A percentile compares a stretch with the other conserved stretches of the same genome.
phyloP scores from a whole-genome alignment of 2,888 invertebrate genomes.

The Leptothorax acervorum region DNA sequence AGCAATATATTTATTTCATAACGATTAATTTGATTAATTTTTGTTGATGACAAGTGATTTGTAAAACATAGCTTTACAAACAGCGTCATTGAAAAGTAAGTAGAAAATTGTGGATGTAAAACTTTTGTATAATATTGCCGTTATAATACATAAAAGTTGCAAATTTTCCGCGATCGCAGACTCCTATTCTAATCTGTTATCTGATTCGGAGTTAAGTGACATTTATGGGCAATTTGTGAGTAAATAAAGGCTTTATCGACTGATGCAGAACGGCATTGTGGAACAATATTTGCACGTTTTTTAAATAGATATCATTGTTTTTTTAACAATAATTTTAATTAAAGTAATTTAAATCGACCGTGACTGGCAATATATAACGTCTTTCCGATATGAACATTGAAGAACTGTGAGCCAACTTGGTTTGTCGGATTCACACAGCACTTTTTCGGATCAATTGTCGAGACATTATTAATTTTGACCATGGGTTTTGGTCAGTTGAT shows the following conservation, averaged over 20 bases:
- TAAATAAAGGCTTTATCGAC: not conserved
- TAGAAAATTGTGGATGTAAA: not conserved
- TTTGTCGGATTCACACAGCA: too few species aligned
- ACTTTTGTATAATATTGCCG: not conserved
- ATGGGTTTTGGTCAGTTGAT: too few species aligned
- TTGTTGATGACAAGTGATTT: not conserved
- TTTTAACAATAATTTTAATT: not conserved
- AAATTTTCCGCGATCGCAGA: not conserved
- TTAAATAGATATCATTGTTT: not conserved
- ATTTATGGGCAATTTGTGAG: not conserved
- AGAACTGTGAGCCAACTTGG: too few species aligned
- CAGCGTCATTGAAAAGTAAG: not conserved
- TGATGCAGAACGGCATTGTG: not conserved
- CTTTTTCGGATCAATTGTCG: too few species aligned
- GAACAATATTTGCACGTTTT: not conserved
- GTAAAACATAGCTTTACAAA: not conserved
- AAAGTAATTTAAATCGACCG: too few species aligned
- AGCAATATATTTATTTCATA: not conserved
- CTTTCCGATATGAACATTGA: too few species aligned
- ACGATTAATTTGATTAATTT: not conserved
- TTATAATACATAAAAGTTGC: not conserved
- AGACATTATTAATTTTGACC: too few species aligned
- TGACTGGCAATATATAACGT: too few species aligned
- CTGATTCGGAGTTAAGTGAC: slow-evolving; percentile 12
- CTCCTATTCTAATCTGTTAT: slow-evolving; percentile 6